Evolutionary conservation across 2,113 vertebrate genomes (phyloP).

Genomic region (Dasypus novemcinctus): DNA sequence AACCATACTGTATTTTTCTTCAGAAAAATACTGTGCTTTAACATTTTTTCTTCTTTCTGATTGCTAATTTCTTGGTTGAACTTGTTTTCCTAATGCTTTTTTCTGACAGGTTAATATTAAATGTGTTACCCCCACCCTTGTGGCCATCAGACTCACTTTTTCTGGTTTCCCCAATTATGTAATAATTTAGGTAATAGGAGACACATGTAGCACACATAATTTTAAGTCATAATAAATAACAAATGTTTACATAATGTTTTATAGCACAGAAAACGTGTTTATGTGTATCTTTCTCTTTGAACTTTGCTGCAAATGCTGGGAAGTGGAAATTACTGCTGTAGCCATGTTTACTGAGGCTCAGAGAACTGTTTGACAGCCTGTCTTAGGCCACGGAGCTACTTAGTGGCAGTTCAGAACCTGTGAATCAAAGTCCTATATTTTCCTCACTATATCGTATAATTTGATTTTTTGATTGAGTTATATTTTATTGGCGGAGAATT

Average conservation of each 20-base stretch:
- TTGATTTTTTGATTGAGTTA: not conserved
- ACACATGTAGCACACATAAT: not conserved
- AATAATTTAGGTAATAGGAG: not conserved
- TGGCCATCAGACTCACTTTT: not conserved
- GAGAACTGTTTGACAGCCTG: not conserved
- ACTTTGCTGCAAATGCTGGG: not conserved
- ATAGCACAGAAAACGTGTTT: not conserved
- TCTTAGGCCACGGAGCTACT: not conserved
- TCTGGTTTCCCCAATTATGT: not conserved
- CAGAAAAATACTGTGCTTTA: not conserved
- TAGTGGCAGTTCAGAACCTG: not conserved
- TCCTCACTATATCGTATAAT: not conserved
- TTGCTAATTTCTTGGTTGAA: not conserved
- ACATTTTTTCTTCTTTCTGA: not conserved
- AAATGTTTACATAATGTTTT: not conserved
- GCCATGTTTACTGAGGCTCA: not conserved
- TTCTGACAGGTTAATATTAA: not conserved
- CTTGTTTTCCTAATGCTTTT: not conserved
- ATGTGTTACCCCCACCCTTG: not conserved
- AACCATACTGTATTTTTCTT: not conserved
- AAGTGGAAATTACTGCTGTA: not conserved
- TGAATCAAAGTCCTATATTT: not conserved
- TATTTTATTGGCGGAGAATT: not conserved
- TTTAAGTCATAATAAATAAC: not conserved
- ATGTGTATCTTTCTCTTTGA: not conserved